phyloP scores from a whole-genome alignment of 2,888 invertebrate species.

The Copidosoma aretas region DNA sequence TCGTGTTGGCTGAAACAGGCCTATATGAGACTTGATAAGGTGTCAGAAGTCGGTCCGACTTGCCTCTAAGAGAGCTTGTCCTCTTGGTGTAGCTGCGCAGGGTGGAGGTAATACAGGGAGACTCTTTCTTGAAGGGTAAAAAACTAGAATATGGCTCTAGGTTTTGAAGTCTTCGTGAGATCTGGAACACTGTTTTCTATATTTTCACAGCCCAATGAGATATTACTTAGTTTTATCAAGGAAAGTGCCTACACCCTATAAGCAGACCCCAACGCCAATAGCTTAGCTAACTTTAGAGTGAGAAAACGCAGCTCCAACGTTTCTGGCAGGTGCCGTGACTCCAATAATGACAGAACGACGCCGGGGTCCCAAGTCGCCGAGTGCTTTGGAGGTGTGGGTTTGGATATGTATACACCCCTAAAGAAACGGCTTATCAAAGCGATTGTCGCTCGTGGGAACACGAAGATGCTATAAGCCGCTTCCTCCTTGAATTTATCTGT shows the following conservation, averaged over 20 bases:
- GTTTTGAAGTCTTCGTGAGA: background rate
- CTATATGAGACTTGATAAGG: background rate
- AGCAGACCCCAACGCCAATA: background rate
- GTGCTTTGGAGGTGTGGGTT: background rate
- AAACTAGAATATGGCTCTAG: background rate
- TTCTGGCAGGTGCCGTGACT: background rate
- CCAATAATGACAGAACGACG: background rate
- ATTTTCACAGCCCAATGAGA: background rate
- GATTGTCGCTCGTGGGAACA: background rate
- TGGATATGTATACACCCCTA: background rate
- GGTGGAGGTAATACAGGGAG: background rate
- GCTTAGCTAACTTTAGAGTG: background rate
- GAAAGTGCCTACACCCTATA: background rate
- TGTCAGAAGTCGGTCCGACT: background rate
- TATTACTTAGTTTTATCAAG: background rate
- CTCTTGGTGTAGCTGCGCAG: background rate
- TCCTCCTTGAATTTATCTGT: background rate
- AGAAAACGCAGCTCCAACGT: background rate
- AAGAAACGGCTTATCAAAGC: background rate
- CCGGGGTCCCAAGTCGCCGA: background rate
- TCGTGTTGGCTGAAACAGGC: background rate
- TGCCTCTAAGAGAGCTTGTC: background rate
- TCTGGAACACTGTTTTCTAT: background rate
- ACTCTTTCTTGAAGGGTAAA: background rate
- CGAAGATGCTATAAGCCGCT: background rate